Percentiles rank a stretch among this genome's conserved stretches.
phyloP scores from a whole-genome alignment of 2,888 invertebrate species.

The Habrosyne pyritoides region DNA sequence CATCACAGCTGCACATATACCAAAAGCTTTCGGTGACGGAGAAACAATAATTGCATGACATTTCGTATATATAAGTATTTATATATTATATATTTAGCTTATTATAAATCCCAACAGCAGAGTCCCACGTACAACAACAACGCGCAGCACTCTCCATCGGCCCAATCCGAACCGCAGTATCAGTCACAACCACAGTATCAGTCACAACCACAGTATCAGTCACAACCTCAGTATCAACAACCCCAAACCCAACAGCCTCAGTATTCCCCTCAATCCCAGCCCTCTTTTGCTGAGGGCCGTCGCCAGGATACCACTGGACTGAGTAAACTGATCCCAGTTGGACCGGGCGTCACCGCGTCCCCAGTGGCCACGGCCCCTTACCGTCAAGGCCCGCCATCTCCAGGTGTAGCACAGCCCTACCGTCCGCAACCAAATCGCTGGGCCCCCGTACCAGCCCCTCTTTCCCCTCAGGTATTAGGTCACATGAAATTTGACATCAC shows the following conservation, averaged over 20 bases:
- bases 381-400: slow-evolving; percentile 66
- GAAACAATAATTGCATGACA: slow-evolving; percentile 54
- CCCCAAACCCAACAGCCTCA: slow-evolving; percentile 48
- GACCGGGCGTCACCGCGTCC: slow-evolving; percentile 62
- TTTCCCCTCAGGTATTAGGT: slow-evolving; percentile 75
- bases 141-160: slow-evolving; percentile 68
- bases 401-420: slow-evolving; percentile 66
- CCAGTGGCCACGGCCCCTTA: slow-evolving; percentile 50
- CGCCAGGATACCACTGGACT: slow-evolving; percentile 70
- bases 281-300: slow-evolving; percentile 63
- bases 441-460: slow-evolving; percentile 77
- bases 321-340: slow-evolving; percentile 76
- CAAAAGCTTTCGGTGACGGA: slow-evolving; percentile 58
- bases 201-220: slow-evolving; percentile 38
- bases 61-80: slow-evolving; percentile 16
- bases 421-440: slow-evolving; percentile 72
- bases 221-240: slow-evolving; percentile 78
- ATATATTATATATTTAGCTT: slow-evolving; percentile 14
- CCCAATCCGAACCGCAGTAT: slow-evolving; percentile 42
- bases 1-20: slow-evolving; percentile 68
- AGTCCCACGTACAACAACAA: slow-evolving; percentile 76
- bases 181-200: slow-evolving; percentile 46
- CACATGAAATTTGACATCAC: slow-evolving; percentile 32
- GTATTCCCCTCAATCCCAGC: slow-evolving; percentile 46
- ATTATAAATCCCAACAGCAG: slow-evolving; percentile 68